Evolutionary conservation across 1,140 invertebrate species (phyloP).

Genomic region (Musca vetustissima): DNA sequence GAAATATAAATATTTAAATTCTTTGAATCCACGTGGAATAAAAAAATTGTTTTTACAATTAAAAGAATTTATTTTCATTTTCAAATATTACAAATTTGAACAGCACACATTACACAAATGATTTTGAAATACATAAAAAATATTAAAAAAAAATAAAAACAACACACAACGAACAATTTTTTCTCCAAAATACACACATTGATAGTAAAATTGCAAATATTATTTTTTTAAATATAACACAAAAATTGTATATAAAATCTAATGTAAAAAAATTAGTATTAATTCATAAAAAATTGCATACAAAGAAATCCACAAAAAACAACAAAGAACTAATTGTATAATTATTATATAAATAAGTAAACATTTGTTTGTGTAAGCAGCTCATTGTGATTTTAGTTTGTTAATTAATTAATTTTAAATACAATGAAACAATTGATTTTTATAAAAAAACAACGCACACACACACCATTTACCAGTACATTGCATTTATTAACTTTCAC

Average conservation of each 20-base stretch:
- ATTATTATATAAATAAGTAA: background rate
- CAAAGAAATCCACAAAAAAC: constrained; percentile 1
- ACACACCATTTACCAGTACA: constrained; percentile 1
- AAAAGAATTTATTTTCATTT: too few relatives aligned
- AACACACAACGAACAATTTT: background rate
- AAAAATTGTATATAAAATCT: constrained; percentile 2
- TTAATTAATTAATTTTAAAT: background rate
- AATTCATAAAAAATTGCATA: background rate
- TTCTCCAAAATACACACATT: background rate
- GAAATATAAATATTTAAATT: too few relatives aligned
- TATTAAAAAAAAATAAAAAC: too few relatives aligned
- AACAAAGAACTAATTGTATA: background rate
- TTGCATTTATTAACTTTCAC: constrained; percentile 2
- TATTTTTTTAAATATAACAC: background rate
- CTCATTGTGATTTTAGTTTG: constrained; percentile 24
- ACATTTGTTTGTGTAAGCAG: constrained; percentile 12
- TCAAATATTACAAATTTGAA: too few relatives aligned
- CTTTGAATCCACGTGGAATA: too few relatives aligned
- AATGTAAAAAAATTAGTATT: constrained; percentile 2
- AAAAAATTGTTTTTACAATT: too few relatives aligned
- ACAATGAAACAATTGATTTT: too few relatives aligned
- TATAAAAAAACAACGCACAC: too few relatives aligned
- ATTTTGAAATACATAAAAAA: too few relatives aligned
- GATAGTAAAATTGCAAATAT: too few relatives aligned
- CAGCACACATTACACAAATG: too few relatives aligned